Base-by-base conservation (phyloP, 2,113 vertebrate genomes). In the Girardinichthys multiradiatus region DNA sequence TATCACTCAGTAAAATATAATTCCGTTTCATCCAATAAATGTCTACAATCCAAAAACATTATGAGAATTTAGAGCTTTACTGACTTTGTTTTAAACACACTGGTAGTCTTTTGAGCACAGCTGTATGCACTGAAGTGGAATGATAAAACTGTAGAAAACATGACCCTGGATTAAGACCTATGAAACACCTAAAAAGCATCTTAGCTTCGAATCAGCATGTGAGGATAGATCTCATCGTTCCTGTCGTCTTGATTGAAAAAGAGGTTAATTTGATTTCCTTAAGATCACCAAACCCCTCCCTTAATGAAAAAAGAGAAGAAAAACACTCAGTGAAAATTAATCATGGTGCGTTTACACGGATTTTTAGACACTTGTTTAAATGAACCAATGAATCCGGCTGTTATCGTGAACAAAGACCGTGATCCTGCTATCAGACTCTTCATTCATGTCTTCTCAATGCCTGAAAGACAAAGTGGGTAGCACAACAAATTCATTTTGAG, bases 391-490 rank as follows among this genome's bases (percentile, higher is more conserved):
- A 89, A 89, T 90, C 74, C 77, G 81, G 30, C 31, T 82, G 81
- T 87, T 90, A 82, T 84, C 70, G 62, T 75, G 70, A 88, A 94
- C 88, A 93, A 93, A 91, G 89, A 90, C 68, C 59, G 76, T 76
- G 82, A 90, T 86, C 83, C 87, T 80, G 81, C 87, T 89, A 86
- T 92, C 85, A 91, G 88, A 87, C 87, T 67, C 80, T 84, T 90
- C 86, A 88, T 94, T 92, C 89, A 89, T 82, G 84, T 90, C 86
- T 64, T 68, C 85, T 91, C 78, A 85, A 76, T 88, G 82, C 84
- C 77, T 81, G 77, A 89, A 88, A 92, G 90, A 92, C 88, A 87
- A 89, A 92, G 91, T 92, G 89, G 90, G 90, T 87, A 92, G 92
- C 90, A 92, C 86, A 86, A 86, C 91, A 86, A 89, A 91, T 92